Conservation (phyloP, 1,140 invertebrate genomes). For the Chionoecetes opilio region DNA sequence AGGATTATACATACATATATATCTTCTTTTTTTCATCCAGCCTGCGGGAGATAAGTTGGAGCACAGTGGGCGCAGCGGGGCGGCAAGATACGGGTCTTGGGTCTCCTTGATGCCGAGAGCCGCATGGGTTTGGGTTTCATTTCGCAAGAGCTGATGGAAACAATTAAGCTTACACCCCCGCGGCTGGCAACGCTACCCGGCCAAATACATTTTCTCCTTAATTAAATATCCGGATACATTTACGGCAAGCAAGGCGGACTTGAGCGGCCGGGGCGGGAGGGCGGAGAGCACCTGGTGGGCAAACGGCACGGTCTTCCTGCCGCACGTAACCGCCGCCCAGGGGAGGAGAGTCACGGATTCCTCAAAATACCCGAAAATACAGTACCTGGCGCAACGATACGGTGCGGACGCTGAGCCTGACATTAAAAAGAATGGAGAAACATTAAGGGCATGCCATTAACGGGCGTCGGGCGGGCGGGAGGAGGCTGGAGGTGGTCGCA, state of each 20-base stretch:
- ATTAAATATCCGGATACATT: slow-evolving; percentile 54
- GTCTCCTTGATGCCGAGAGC: background rate
- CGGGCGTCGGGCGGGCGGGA: slow-evolving; percentile 1
- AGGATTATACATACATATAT: slow-evolving; percentile 38
- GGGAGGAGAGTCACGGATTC: slow-evolving; percentile 2
- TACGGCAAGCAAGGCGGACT: slow-evolving; percentile 38
- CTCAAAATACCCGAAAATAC: slow-evolving; percentile 46
- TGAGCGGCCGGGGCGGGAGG: slow-evolving; percentile 3
- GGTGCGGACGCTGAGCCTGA: slow-evolving; percentile 22
- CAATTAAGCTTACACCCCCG: slow-evolving; percentile 13
- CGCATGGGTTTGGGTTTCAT: background rate
- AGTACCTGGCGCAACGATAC: slow-evolving; percentile 62
- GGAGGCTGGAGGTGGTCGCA: slow-evolving; percentile 32
- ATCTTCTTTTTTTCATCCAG: slow-evolving; percentile 19
- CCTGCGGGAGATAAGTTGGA: slow-evolving; percentile 35
- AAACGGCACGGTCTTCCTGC: background rate
- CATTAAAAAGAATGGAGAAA: slow-evolving; percentile 46
- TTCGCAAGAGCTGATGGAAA: slow-evolving; percentile 46
- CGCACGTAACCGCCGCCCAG: background rate
- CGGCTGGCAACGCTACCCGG: background rate
- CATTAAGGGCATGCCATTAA: slow-evolving; percentile 56
- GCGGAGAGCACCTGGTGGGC: background rate
- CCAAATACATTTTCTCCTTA: slow-evolving; percentile 46
- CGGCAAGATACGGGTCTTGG: background rate
- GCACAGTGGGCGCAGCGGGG: background rate